Conservation (phyloP, 2,888 invertebrate genomes). For the Oegoconia quadripuncta region DNA sequence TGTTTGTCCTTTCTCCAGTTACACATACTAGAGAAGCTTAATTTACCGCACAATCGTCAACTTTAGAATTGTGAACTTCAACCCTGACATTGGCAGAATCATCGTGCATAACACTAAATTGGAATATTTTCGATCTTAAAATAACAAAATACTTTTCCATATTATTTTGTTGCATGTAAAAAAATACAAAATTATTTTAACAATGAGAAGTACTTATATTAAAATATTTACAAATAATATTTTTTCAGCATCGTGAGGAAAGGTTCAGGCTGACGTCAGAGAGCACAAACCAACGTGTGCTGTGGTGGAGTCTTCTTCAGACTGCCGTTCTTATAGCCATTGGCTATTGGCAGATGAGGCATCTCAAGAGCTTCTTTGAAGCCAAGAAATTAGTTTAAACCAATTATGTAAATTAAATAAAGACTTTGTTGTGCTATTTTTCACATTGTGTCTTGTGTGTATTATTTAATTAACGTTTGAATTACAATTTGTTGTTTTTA, state of each 20-base stretch:
- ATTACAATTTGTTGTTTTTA: no score
- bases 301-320: conserved; percentile 98
- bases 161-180: conserved; percentile 4
- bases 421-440: conserved; percentile 22
- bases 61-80: no score
- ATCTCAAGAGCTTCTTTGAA: conserved; percentile 99
- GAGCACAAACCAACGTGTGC: conserved; percentile 95
- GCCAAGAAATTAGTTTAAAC: conserved; percentile 97
- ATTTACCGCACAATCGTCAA: no score
- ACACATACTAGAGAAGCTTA: no score
- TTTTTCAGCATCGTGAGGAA: conserved; percentile 94
- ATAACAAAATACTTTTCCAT: no score
- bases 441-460: conserved; percentile 7
- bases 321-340: conserved; percentile 93
- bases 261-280: conserved; percentile 98
- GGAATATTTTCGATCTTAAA: no score
- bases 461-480: conserved; percentile 20
- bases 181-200: conserved; percentile 2
- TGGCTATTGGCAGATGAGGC: conserved; percentile 99
- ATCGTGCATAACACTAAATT: no score
- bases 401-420: conserved; percentile 1
- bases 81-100: no score
- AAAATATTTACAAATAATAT: conserved; percentile 7
- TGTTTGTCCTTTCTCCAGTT: no score
- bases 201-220: no score